Conservation (phyloP, 2,888 invertebrate genomes). For the Horisme vitalbata region DNA sequence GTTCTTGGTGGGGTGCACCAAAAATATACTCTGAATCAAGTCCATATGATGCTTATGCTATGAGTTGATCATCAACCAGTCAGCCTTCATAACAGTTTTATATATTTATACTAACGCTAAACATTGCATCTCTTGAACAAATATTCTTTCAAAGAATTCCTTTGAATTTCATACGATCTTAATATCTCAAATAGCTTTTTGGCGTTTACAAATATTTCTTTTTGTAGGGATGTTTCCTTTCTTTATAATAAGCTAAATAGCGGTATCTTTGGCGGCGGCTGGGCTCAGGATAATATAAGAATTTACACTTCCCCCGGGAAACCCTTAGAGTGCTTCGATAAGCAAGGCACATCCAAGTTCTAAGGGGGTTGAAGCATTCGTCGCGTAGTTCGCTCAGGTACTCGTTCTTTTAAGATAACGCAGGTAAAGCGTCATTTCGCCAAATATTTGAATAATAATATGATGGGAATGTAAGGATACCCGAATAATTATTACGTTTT, state of each 20-base stretch:
- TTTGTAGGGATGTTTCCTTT: conserved; percentile 19
- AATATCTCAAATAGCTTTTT: conserved; percentile 17
- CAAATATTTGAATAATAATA: too few species aligned
- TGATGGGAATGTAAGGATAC: too few species aligned
- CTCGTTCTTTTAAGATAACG: too few species aligned
- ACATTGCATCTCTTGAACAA: conserved; percentile 23
- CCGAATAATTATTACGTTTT: too few species aligned
- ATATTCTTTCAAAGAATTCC: conserved; percentile 23
- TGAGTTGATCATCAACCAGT: too few species aligned
- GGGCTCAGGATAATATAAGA: conserved; percentile 14
- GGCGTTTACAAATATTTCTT: conserved; percentile 14
- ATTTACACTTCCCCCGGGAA: conserved; percentile 12
- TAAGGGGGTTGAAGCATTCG: too few species aligned
- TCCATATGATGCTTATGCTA: too few species aligned
- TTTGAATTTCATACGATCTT: conserved; percentile 27
- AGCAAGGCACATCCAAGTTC: background rate
- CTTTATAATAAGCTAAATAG: conserved; percentile 19
- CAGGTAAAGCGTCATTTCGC: too few species aligned
- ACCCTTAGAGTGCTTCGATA: conserved; percentile 6
- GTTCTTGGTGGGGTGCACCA: too few species aligned
- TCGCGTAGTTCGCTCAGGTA: too few species aligned
- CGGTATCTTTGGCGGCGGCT: conserved; percentile 19
- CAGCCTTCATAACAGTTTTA: too few species aligned
- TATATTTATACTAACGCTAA: conserved; percentile 8
- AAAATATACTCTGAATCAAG: too few species aligned